phyloP scores from a whole-genome alignment of 2,888 invertebrate genomes.

The Drosophila austrosaltans region DNA sequence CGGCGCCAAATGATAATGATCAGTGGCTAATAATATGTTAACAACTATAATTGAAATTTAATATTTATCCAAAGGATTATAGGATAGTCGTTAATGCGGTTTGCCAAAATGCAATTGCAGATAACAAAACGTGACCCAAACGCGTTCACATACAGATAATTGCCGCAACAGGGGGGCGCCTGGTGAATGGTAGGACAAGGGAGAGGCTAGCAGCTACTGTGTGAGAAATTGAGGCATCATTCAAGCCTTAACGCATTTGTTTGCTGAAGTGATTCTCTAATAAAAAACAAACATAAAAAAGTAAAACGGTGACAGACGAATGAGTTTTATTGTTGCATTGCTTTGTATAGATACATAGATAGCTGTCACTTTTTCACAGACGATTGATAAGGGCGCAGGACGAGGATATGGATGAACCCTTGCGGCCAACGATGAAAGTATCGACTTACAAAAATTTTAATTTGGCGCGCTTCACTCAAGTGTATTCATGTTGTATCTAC shows the following conservation, averaged over 20 bases:
- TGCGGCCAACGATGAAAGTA: slow-evolving; percentile 61
- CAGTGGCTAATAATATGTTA: slow-evolving; percentile 74
- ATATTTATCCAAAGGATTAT: slow-evolving; percentile 82
- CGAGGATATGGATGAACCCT: slow-evolving; percentile 49
- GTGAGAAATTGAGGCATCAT: slow-evolving; percentile 57
- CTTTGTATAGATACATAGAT: slow-evolving; percentile 32
- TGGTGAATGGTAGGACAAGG: slow-evolving; percentile 5
- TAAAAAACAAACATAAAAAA: slow-evolving; percentile 54
- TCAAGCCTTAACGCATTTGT: slow-evolving; percentile 50
- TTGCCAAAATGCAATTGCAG: slow-evolving; percentile 57
- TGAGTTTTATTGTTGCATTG: slow-evolving; percentile 63
- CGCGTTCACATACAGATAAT: slow-evolving; percentile 45
- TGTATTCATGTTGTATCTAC: slow-evolving; percentile 68
- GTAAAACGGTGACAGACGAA: slow-evolving; percentile 23
- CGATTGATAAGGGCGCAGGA: slow-evolving; percentile 55
- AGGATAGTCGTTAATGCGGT: slow-evolving; percentile 77
- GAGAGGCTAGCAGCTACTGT: slow-evolving; percentile 34
- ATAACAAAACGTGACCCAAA: slow-evolving; percentile 60
- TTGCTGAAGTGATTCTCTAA: slow-evolving; percentile 72
- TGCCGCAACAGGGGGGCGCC: slow-evolving; percentile 43
- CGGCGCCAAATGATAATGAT: slow-evolving; percentile 54
- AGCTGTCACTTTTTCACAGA: slow-evolving; percentile 23
- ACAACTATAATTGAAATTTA: slow-evolving; percentile 83
- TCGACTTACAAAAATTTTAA: slow-evolving; percentile 77
- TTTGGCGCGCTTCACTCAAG: slow-evolving; percentile 81